Evolutionary conservation across 2,888 invertebrate genomes (phyloP).

Genomic region (Bembecia ichneumoniformis): DNA sequence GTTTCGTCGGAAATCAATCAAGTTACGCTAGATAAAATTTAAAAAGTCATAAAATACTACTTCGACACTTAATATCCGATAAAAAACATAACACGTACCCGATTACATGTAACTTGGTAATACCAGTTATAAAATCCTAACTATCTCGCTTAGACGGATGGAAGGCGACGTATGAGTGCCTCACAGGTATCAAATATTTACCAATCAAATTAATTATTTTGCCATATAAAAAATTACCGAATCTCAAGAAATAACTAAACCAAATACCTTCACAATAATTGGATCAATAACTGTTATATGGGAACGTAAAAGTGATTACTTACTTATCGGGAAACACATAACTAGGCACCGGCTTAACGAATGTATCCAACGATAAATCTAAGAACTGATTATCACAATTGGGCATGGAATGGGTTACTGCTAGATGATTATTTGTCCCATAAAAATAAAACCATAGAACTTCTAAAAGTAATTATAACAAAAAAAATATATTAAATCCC

Average conservation of each 20-base stretch:
- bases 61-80: neutral
- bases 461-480: too few species aligned
- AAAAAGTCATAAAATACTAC: neutral
- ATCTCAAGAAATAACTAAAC: conserved; percentile 3
- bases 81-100: neutral
- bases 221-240: neutral
- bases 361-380: too few species aligned
- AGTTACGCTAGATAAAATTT: too few species aligned
- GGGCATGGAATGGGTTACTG: too few species aligned
- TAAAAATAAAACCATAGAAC: too few species aligned
- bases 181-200: conserved; percentile 3
- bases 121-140: conserved; percentile 3
- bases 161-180: neutral
- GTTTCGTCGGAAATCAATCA: neutral
- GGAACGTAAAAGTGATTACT: conserved; percentile 1
- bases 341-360: too few species aligned
- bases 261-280: conserved; percentile 5
- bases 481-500: too few species aligned
- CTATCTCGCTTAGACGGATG: conserved; percentile 1
- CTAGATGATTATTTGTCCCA: too few species aligned
- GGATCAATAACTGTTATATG: conserved; percentile 3
- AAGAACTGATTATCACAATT: too few species aligned
- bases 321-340: neutral
- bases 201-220: conserved; percentile 5
- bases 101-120: neutral